Base-by-base conservation (phyloP, 2,113 vertebrate species). In the Tyto alba region DNA sequence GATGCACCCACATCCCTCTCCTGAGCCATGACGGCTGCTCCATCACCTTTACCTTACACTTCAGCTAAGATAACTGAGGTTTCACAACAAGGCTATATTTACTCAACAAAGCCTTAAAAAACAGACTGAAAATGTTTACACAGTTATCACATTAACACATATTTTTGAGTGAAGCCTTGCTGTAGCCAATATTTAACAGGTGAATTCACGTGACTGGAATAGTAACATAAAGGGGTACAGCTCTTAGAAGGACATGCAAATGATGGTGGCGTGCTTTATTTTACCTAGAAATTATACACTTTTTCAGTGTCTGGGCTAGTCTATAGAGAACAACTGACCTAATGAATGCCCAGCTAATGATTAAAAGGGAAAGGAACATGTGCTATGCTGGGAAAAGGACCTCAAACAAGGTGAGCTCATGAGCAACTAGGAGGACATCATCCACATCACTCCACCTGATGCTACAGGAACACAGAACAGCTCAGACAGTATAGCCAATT, bases 11-110 rank as follows among this genome's bases (percentile, higher is more conserved):
- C n/a, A 74, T 16, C 40, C 40, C 30, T 47, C 43, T 38, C 20
- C 55, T 0, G 3, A 45, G 20, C 8, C 2, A 0, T n/a, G 36
- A 48, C 0, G 2, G 29, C 26, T 82, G 36, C 57, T 90, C 53
- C 55, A 11, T 47, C 72, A 84, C 10, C 64, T 52, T 67, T 38
- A 17, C 36, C 21, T 52, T 47, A 59, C 6, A 47, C 18, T 36
- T 84, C 38, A 84, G 13, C 32, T 50, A 23, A 23, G 11, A 19
- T 13, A 86, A 77, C 12, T 21, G 10, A 55, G 4, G 13, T 55
- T 60, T 36, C 38, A 83, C 19, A 80, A 13, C 12, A 56, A 43
- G 11, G 50, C 34, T 43, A 1, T 25, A 78, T 41, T 67, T 72
- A 41, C 11, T 19, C 32, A 77, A 66, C 16, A 68, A 64, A 69